Evolutionary conservation across 2,888 invertebrate species (phyloP).

Genomic region (Dusona sp.): DNA sequence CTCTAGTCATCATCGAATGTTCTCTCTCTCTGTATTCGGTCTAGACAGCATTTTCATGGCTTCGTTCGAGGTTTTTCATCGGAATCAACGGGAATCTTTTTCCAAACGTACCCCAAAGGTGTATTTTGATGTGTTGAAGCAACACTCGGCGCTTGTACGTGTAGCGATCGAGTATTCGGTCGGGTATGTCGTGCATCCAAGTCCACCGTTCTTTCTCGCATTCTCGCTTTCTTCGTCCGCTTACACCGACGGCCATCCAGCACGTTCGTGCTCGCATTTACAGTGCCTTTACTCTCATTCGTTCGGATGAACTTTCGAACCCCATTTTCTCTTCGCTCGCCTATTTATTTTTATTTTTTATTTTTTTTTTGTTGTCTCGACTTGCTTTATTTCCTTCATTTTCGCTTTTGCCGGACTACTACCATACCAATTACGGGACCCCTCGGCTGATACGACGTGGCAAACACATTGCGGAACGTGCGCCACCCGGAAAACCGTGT

Average conservation of each 20-base stretch:
- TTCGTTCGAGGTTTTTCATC: constrained; percentile 40
- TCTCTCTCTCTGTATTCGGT: constrained; percentile 22
- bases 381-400: constrained; percentile 61
- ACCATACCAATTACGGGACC: constrained; percentile 41
- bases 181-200: constrained; percentile 24
- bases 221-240: constrained; percentile 8
- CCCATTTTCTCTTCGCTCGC: constrained; percentile 18
- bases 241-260: constrained; percentile 39
- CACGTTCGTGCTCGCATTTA: constrained; percentile 45
- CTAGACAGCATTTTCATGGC: constrained; percentile 28
- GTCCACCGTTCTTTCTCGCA: constrained; percentile 8
- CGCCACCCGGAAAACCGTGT: constrained; percentile 37
- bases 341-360: constrained; percentile 33
- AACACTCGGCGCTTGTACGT: not conserved
- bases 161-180: constrained; percentile 35
- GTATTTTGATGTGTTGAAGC: constrained; percentile 41
- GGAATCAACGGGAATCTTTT: constrained; percentile 47
- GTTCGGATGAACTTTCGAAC: constrained; percentile 38
- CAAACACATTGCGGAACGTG: constrained; percentile 52
- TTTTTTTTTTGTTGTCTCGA: constrained; percentile 32
- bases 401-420: constrained; percentile 40
- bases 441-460: constrained; percentile 37
- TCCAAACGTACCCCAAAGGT: constrained; percentile 23
- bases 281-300: constrained; percentile 29
- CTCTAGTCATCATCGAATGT: constrained; percentile 31